These are phyloP conservation scores for Phyllopteryx taeniolatus DNA, from an alignment of 2,113 vertebrate genomes.

Conservation along the genomic window DNA sequence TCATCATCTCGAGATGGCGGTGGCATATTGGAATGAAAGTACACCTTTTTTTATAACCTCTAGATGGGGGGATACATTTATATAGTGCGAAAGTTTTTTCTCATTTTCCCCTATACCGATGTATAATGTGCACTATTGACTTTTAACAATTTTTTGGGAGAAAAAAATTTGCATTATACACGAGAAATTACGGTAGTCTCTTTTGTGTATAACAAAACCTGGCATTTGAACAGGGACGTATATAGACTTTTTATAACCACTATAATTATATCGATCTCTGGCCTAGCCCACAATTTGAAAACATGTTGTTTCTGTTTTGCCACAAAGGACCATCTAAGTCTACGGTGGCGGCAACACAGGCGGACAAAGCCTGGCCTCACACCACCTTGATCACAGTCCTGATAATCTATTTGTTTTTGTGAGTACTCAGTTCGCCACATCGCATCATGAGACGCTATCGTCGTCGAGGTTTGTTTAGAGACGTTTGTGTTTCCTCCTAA, in stretches of 20 bases:
- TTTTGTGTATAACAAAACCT: no score
- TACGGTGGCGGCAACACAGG: slow-evolving; percentile 41
- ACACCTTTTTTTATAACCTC: no score
- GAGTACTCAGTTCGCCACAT: slow-evolving; percentile 65
- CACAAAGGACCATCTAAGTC: slow-evolving; percentile 65
- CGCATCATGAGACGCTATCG: background rate
- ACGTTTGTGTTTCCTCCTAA: slow-evolving; percentile 9
- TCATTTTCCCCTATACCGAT: no score
- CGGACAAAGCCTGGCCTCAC: slow-evolving; percentile 64
- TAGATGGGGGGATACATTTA: no score
- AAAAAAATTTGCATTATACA: no score
- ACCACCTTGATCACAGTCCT: slow-evolving; percentile 77
- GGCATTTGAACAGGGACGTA: background rate
- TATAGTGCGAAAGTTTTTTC: no score
- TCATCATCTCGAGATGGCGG: no score
- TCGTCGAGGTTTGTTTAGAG: background rate
- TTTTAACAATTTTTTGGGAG: no score
- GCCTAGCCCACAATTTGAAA: background rate
- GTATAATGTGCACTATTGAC: no score
- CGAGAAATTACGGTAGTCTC: no score
- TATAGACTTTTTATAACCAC: background rate
- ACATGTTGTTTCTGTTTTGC: background rate
- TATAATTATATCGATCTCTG: background rate
- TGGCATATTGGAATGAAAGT: no score
- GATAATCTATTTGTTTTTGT: slow-evolving; percentile 85